A percentile compares a stretch with the other conserved stretches of the same genome.
phyloP scores from a whole-genome alignment of 2,113 vertebrate species.

The Tragelaphus scriptus region DNA sequence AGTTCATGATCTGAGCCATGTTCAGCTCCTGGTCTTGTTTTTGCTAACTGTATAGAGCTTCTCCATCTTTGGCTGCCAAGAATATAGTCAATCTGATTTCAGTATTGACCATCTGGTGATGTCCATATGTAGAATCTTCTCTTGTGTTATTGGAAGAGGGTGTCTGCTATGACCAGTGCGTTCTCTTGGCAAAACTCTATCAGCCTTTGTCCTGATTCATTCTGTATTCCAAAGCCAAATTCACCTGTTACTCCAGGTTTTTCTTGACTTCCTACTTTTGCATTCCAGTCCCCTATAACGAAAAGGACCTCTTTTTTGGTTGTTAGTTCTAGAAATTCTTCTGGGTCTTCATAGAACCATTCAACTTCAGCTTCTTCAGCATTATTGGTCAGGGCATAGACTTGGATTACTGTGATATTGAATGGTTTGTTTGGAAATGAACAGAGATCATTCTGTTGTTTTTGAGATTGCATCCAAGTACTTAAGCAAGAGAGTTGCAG shows the following conservation, averaged over 20 bases:
- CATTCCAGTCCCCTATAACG: neutral
- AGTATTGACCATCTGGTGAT: neutral
- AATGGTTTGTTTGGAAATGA: neutral
- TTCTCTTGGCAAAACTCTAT: neutral
- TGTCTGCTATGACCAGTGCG: accelerated
- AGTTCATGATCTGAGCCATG: neutral
- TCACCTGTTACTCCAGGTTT: neutral
- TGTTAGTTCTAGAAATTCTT: neutral
- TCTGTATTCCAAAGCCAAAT: neutral
- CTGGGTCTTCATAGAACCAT: neutral
- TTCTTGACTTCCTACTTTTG: neutral
- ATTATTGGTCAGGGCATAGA: neutral
- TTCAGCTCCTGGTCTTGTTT: neutral
- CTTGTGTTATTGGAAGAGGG: neutral
- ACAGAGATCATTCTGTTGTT: neutral
- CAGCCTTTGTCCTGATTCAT: neutral
- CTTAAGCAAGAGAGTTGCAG: neutral
- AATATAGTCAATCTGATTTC: neutral
- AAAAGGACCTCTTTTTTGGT: neutral
- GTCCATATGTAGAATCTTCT: neutral
- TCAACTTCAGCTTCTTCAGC: neutral
- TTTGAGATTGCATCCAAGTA: neutral
- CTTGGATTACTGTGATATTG: neutral
- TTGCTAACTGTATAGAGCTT: neutral
- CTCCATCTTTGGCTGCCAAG: neutral